phyloP scores from a whole-genome alignment of 2,888 invertebrate genomes.

The Luperina testacea region DNA sequence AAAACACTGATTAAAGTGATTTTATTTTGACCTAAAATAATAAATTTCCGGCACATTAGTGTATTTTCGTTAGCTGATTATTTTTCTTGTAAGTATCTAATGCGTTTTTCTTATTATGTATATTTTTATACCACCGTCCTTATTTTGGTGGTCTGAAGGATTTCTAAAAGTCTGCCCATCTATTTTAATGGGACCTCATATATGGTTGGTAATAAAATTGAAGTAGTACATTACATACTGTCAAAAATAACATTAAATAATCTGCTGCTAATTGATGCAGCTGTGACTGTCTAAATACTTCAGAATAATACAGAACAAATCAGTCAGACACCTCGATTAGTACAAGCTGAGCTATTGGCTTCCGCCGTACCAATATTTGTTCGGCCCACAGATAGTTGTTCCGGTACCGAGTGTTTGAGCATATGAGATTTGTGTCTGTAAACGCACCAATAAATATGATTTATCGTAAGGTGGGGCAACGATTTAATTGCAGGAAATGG shows the following conservation, averaged over 20 bases:
- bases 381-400: slow-evolving; percentile 9
- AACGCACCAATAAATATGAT: slow-evolving; percentile 1
- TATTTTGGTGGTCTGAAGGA: no score
- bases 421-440: slow-evolving; percentile 19
- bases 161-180: no score
- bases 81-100: no score
- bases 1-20: no score
- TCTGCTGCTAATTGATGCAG: not conserved
- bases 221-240: not conserved
- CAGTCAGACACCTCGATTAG: not conserved
- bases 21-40: no score
- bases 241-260: no score
- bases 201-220: not conserved
- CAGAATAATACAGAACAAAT: not conserved
- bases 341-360: not conserved
- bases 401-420: slow-evolving; percentile 3
- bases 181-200: no score
- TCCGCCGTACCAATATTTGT: slow-evolving; percentile 20
- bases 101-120: no score
- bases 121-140: no score
- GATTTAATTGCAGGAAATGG: not conserved
- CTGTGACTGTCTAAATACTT: not conserved
- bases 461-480: not conserved
- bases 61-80: no score
- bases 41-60: no score